Evolutionary conservation across 1,140 invertebrate genomes (phyloP), one percentile per base, ranked within the genome.

Genomic region (Drosophila navojoa): DNA sequence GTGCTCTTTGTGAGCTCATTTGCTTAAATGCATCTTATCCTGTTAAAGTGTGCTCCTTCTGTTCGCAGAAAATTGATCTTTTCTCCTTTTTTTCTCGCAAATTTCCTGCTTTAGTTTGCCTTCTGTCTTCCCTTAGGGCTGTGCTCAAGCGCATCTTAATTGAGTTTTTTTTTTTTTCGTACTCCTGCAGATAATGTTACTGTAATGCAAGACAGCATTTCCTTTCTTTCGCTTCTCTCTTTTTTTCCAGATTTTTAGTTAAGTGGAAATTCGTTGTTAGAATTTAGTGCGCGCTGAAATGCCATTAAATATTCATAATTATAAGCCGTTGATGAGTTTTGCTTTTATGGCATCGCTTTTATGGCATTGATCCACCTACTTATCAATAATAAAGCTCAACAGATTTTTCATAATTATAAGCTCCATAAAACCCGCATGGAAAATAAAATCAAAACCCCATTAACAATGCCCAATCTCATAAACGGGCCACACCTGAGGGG

Each of bases 1-100:
- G 64, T 68, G 10, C 59, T 16, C 53, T 70, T 82, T 82, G 79
- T 77, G 44, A 45, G 75, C 78, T 81, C 79, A 81, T 81, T 81
- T 81, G 79, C 79, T 81, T 81, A 81, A 81, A 81, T 71, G 71
- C 79, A 75, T 81, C 71, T 84, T 69, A 82, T 82, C 80, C 80
- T 82, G 80, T 82, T 84, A 82, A 82, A 82, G 74, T 79, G 75
- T 61, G 57, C 80, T 45, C 71, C 63, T 22, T 35, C 38, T 62
- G 40, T 60, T 72, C 67, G 59, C 80, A 81, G 76, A 82, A 81
- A 84, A 82, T 82, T 82, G 80, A 82, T 84, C 80, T 71, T 71
- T 76, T 82, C 76, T 84, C 76, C n/a, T n/a, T 71, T 75, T 76
- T 82, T 76, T 82, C 4, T 13, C 35, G 80, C 80, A 76, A 82